phyloP scores from a whole-genome alignment of 2,888 invertebrate genomes.

The Heteromyza rotundicornis region DNA sequence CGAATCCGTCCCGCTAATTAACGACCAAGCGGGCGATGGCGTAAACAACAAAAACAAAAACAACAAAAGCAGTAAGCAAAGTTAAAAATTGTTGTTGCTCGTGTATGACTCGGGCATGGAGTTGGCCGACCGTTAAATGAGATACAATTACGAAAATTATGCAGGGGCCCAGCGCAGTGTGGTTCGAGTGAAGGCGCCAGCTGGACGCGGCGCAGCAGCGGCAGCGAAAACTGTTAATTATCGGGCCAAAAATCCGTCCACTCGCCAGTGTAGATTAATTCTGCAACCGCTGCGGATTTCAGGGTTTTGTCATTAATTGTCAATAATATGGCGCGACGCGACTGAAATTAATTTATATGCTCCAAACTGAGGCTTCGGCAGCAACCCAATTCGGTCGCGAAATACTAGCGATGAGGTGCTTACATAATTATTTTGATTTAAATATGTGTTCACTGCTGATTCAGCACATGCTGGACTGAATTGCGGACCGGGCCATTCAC shows the following conservation, averaged over 20 bases:
- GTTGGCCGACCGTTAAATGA: slow-evolving; percentile 27
- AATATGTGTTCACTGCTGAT: slow-evolving; percentile 14
- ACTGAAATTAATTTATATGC: not conserved
- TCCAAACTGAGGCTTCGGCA: not conserved
- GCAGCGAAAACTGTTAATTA: slow-evolving; percentile 15
- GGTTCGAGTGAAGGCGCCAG: slow-evolving; percentile 21
- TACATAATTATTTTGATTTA: slow-evolving; percentile 17
- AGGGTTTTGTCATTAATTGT: slow-evolving; percentile 29
- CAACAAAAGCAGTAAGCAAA: slow-evolving; percentile 32
- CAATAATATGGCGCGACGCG: slow-evolving; percentile 25
- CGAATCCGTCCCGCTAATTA: slow-evolving; percentile 5
- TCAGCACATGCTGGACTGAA: slow-evolving; percentile 7
- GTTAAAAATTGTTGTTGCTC: slow-evolving; percentile 30
- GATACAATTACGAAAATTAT: slow-evolving; percentile 21
- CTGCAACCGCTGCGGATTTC: slow-evolving; percentile 24
- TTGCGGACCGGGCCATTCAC: not conserved
- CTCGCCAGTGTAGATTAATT: slow-evolving; percentile 10
- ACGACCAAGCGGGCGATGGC: not conserved
- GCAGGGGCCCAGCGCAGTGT: not conserved
- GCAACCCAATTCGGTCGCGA: not conserved
- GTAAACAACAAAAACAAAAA: slow-evolving; percentile 30
- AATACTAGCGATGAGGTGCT: slow-evolving; percentile 16
- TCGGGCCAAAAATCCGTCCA: not conserved
- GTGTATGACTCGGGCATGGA: no score
- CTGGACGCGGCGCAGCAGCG: slow-evolving; percentile 23